Base-by-base conservation (phyloP, 2,888 invertebrate species). In the Camptogramma bilineatum region DNA sequence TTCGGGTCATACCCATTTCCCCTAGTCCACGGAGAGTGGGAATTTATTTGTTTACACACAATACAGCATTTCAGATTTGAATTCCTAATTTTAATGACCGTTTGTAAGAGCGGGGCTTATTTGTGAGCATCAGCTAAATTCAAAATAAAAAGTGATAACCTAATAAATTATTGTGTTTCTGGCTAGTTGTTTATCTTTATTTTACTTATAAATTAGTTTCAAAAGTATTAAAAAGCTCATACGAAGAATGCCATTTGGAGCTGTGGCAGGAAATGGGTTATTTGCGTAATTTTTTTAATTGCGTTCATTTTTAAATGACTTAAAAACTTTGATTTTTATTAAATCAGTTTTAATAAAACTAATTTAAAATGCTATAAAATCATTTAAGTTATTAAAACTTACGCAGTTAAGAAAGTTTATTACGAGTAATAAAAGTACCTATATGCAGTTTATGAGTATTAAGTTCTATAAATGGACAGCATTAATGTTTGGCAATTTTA, bases 401-500 rank as follows among this genome's bases (percentile, higher is more conserved):
- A n/a, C 39, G n/a, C 39, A 39, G 44, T 13, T 39, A 39, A 39
- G 34, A 39, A 39, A 39, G 13, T 39, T 34, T 34, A 34, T 10
- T 13, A 13, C 13, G 2, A 13, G 34, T 39, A 13, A 39, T 39
- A 39, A 39, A 39, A 13, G 13, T 39, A 13, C 34, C 13, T 10
- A 39, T 39, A 39, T 10, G 34, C 34, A 39, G 10, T 39, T 39
- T 39, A 39, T 10, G 10, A 39, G 34, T 39, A 13, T 39, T 39
- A 1, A 39, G 28, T 59, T 18, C 18, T 61, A 48, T 50, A 48
- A 16, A 54, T 44, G 48, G 50, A 42, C 47, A 2, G 46, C 34
- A 5, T 28, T 7, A 28, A 44, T 62, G 47, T 48, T 47, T 28
- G 28, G 28, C 50, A 24, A 39, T 64, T 62, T 66, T 51, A 54